Base-by-base conservation (phyloP, 2,888 invertebrate species). In the Polietes domitor region DNA sequence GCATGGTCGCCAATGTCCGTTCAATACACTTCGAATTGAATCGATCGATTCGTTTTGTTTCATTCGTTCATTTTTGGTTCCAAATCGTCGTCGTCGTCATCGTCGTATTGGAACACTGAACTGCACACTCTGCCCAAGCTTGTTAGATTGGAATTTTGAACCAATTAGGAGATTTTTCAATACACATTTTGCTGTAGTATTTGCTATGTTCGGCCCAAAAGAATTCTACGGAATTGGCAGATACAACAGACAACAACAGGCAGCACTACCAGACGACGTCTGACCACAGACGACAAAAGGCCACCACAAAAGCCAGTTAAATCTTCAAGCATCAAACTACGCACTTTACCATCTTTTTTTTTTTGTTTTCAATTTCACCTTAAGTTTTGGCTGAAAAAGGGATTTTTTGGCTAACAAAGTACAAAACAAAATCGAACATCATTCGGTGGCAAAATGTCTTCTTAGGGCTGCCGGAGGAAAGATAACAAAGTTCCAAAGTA, bases 111-210 rank as follows among this genome's bases (percentile, higher is more conserved):
- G 17, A 28, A n/a, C n/a, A n/a, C n/a, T n/a, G n/a, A n/a, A n/a
- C 4, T 24, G 12, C 32, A n/a, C 4, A 26, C 32, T 19, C 53
- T 26, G 50, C 41, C 41, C 65, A 78, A 81, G 81, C 84, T 84
- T 84, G 81, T 84, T 84, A 84, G 84, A 85, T 85, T 85, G 85
- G 85, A 85, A 85, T 85, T 85, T 85, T 85, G 82, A 79, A 82
- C 85, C 85, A 85, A 85, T 85, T 85, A 85, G 85, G 85, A 82
- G 82, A 85, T 85, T 82, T 85, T 85, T 82, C 77, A 80, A 77
- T 77, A 85, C 77, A 85, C 81, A 63, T 76, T 50, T 68, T 43
- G n/a, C 70, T 68, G 21, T 58, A 74, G 37, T 73, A 73, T 81
- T 76, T 83, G 75, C 70, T 80, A 43, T 83, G 80, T 79, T 73